These are phyloP conservation scores for Dichetophora obliterata DNA, from an alignment of 2,888 invertebrate genomes.

Conservation along the genomic window DNA sequence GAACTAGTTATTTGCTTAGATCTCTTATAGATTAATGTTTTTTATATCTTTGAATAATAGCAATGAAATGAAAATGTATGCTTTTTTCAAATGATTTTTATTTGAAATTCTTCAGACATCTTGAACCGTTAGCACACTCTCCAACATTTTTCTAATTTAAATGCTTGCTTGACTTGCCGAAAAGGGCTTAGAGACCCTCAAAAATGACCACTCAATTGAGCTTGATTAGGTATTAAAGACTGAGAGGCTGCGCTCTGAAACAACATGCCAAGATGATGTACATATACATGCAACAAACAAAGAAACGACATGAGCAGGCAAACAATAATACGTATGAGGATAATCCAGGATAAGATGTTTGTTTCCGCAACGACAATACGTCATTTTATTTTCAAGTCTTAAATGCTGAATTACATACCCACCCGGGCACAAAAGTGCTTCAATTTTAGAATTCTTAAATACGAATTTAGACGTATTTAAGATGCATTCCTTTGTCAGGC, in stretches of 20 bases:
- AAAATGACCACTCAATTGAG: background rate
- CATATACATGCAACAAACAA: background rate
- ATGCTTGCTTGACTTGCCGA: no score
- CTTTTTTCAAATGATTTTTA: no score
- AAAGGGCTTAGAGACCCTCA: background rate
- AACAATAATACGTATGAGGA: constrained; percentile 3
- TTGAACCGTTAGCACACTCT: no score
- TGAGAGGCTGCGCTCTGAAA: background rate
- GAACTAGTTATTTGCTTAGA: no score
- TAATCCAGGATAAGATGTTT: constrained; percentile 34
- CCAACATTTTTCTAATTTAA: no score
- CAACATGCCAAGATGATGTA: background rate
- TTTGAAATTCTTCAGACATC: no score
- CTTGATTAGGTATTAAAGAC: background rate
- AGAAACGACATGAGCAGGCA: background rate
- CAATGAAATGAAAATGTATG: no score
- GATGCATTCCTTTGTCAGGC: background rate
- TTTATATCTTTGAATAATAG: no score
- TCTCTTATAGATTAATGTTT: no score
- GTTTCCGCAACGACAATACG: constrained; percentile 15
- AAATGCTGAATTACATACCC: background rate
- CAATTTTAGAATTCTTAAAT: background rate
- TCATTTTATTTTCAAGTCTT: background rate
- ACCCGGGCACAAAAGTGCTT: background rate
- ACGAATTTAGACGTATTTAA: background rate